Evolutionary conservation across 2,797 vertebrate genomes (phyloP).

Genomic region (Semaprochilodus insignis): DNA sequence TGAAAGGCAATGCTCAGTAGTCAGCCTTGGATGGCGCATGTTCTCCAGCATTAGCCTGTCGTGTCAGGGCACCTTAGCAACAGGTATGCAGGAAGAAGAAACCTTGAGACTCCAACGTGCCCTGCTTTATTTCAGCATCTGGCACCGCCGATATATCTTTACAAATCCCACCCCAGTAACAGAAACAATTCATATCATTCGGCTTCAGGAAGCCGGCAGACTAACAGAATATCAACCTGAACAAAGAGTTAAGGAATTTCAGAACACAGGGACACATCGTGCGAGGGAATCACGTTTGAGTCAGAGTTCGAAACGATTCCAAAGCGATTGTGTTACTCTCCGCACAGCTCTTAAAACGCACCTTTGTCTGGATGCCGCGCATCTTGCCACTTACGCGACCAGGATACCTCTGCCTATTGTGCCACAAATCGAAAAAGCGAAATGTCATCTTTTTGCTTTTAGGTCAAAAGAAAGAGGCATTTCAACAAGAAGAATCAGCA

Average conservation of each 20-base stretch:
- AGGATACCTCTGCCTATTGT: constrained; percentile 34
- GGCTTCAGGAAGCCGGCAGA: background rate
- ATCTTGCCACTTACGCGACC: constrained; percentile 22
- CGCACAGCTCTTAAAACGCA: constrained; percentile 6
- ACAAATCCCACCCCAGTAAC: background rate
- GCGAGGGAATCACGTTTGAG: constrained; percentile 29
- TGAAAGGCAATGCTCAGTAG: background rate
- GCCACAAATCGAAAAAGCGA: constrained; percentile 51
- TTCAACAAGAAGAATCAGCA: constrained; percentile 53
- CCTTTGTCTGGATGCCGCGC: constrained; percentile 32
- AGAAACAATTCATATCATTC: background rate
- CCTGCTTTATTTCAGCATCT: background rate
- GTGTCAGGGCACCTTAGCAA: background rate
- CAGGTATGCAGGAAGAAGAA: background rate
- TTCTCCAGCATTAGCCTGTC: background rate
- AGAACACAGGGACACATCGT: background rate
- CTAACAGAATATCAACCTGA: constrained; percentile 15
- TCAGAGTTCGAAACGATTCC: constrained; percentile 15
- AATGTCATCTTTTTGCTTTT: constrained; percentile 60
- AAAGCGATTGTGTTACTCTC: constrained; percentile 14
- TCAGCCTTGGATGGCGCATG: background rate
- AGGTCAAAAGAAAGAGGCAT: constrained; percentile 35
- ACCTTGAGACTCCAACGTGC: background rate
- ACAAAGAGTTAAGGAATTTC: constrained; percentile 19
- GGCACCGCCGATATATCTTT: background rate